A percentile compares a stretch with the other conserved stretches of the same genome.
phyloP scores from a whole-genome alignment of 1,140 invertebrate genomes.

The Helicorthomorpha holstii region DNA sequence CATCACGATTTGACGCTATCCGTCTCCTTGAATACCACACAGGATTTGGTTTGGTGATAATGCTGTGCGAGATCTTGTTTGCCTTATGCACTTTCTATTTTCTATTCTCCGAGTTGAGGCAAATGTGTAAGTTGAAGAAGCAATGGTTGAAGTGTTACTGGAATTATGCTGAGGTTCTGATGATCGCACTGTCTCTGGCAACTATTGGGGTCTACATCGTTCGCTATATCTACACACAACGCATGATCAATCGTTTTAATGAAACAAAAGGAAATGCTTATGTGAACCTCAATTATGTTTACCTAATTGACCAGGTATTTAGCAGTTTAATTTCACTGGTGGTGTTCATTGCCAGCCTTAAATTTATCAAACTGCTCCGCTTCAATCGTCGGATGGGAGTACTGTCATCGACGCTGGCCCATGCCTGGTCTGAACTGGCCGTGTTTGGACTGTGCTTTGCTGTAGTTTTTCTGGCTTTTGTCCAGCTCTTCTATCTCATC shows the following conservation, averaged over 20 bases:
- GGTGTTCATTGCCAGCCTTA: slow-evolving; percentile 32
- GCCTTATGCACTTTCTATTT: slow-evolving; percentile 32
- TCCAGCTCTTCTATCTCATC: slow-evolving; percentile 32
- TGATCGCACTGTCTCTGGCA: slow-evolving; percentile 24
- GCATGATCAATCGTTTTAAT: slow-evolving; percentile 25
- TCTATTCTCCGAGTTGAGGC: slow-evolving; percentile 25
- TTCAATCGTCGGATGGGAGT: slow-evolving; percentile 34
- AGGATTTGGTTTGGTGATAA: slow-evolving; percentile 20
- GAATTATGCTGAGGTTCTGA: slow-evolving; percentile 28
- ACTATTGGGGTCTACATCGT: slow-evolving; percentile 28
- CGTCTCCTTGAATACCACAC: slow-evolving; percentile 24
- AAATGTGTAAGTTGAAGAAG: slow-evolving; percentile 14
- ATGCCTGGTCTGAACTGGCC: slow-evolving; percentile 25
- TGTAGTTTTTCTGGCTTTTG: slow-evolving; percentile 25
- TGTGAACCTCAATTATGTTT: slow-evolving; percentile 32
- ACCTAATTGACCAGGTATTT: slow-evolving; percentile 30
- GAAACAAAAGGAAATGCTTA: slow-evolving; percentile 31
- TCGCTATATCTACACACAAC: slow-evolving; percentile 20
- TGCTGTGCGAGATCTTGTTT: slow-evolving; percentile 25
- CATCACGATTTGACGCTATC: slow-evolving; percentile 31
- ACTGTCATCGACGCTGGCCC: slow-evolving; percentile 20
- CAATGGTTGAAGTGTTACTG: slow-evolving; percentile 28
- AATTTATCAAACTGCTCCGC: slow-evolving; percentile 32
- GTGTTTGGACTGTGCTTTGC: slow-evolving; percentile 25
- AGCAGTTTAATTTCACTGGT: slow-evolving; percentile 30